Percentiles rank a stretch among this genome's conserved stretches.
These are phyloP conservation scores for Cataglyphis rosenhaueri DNA, from an alignment of 2,888 invertebrate species.

Conservation along the genomic window DNA sequence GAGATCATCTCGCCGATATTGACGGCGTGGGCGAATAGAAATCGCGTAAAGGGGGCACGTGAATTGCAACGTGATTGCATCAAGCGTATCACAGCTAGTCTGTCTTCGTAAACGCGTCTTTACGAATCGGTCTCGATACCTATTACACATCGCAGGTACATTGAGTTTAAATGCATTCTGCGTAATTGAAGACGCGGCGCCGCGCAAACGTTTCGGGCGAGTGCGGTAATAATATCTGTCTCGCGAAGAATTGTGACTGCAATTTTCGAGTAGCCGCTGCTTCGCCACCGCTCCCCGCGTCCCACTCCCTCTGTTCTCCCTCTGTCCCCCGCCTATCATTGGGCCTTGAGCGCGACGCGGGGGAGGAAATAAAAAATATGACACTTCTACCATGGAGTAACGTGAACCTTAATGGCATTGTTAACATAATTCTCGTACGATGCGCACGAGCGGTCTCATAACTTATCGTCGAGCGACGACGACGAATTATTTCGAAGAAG, in stretches of 20 bases:
- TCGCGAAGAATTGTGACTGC: conserved; percentile 81
- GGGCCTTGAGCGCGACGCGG: conserved; percentile 23
- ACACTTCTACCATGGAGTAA: conserved; percentile 67
- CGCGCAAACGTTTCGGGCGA: conserved; percentile 72
- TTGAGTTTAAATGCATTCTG: conserved; percentile 79
- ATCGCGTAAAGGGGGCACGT: conserved; percentile 3
- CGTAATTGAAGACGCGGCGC: conserved; percentile 79
- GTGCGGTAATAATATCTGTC: conserved; percentile 81
- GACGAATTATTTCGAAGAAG: conserved; percentile 68
- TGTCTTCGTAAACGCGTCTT: not conserved
- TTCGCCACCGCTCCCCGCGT: not conserved
- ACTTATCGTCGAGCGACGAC: conserved; percentile 57
- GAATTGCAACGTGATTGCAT: not conserved
- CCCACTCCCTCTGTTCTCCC: not conserved
- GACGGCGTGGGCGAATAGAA: not conserved
- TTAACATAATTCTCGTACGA: conserved; percentile 74
- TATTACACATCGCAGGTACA: conserved; percentile 64
- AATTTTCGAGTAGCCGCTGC: conserved; percentile 78
- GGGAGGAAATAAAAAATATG: conserved; percentile 67
- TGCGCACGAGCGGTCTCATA: conserved; percentile 66
- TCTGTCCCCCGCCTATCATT: conserved; percentile 37
- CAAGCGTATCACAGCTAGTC: not conserved
- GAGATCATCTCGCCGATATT: conserved; percentile 61
- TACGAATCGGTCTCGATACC: not conserved
- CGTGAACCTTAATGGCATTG: conserved; percentile 76